These are phyloP conservation scores for Chymomyza costata DNA, from an alignment of 1,140 invertebrate species.

Conservation along the genomic window DNA sequence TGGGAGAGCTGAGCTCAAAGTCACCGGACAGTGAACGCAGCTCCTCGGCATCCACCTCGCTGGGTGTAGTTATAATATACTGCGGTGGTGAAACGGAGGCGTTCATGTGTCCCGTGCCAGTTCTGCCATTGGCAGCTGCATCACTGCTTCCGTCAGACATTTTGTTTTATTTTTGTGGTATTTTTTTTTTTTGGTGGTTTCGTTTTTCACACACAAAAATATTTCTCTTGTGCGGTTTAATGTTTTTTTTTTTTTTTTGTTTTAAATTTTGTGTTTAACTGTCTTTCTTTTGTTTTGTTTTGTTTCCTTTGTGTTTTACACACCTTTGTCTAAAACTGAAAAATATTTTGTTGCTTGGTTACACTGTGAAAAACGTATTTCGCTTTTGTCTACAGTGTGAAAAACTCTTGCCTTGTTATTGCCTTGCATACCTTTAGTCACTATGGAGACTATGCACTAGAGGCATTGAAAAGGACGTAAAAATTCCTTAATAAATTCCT, in stretches of 20 bases:
- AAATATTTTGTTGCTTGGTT: too few species aligned
- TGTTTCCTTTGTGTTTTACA: neutral
- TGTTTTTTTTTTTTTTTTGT: constrained; percentile 1
- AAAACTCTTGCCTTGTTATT: too few species aligned
- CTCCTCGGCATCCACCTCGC: constrained; percentile 69
- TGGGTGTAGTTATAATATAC: constrained; percentile 72
- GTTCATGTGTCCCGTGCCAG: constrained; percentile 1
- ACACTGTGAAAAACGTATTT: too few species aligned
- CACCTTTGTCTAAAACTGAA: too few species aligned
- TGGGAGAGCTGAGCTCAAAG: constrained; percentile 46
- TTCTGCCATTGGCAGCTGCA: constrained; percentile 5
- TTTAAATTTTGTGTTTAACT: constrained; percentile 1
- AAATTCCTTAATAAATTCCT: too few species aligned
- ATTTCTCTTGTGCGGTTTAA: neutral
- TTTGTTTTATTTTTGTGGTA: constrained; percentile 7
- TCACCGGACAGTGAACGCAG: constrained; percentile 57
- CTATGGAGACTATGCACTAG: too few species aligned
- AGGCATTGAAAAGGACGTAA: too few species aligned
- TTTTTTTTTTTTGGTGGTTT: neutral
- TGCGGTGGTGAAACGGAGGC: constrained; percentile 49
- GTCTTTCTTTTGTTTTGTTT: neutral
- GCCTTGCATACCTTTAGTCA: too few species aligned
- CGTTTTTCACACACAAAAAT: too few species aligned
- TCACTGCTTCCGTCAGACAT: constrained; percentile 35
- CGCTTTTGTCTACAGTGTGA: too few species aligned